Evolutionary conservation across 2,797 vertebrate genomes (phyloP).

Genomic region (Tauraco hartlaubi): DNA sequence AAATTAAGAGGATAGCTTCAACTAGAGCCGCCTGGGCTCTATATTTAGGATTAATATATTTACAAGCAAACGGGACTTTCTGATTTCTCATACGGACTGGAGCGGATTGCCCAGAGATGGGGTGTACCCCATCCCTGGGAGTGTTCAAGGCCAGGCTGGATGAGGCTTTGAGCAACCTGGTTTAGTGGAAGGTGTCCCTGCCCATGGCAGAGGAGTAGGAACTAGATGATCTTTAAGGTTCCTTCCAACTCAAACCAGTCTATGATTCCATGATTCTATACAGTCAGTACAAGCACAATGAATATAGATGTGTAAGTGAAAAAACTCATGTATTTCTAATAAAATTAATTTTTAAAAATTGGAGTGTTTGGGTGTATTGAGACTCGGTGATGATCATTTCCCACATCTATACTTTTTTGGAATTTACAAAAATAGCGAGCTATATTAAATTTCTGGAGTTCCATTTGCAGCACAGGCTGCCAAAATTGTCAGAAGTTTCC

Average conservation of each 20-base stretch:
- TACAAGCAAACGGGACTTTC: background rate
- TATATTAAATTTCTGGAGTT: background rate
- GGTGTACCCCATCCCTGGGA: too few species aligned
- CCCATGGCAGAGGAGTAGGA: too few species aligned
- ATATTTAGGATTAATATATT: background rate
- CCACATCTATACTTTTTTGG: background rate
- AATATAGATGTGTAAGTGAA: background rate
- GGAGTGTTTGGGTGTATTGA: background rate
- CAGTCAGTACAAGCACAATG: background rate
- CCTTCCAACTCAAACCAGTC: too few species aligned
- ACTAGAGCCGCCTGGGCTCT: background rate
- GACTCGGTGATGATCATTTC: background rate
- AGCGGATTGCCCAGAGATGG: too few species aligned
- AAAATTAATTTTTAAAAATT: background rate
- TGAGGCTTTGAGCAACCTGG: too few species aligned
- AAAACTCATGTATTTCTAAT: fast-evolving
- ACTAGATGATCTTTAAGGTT: too few species aligned
- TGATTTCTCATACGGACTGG: background rate
- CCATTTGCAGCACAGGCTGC: background rate
- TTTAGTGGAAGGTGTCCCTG: too few species aligned
- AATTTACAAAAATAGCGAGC: background rate
- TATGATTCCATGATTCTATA: too few species aligned
- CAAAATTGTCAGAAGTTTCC: background rate
- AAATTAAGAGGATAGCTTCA: background rate
- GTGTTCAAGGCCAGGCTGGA: too few species aligned